Conservation (phyloP, 2,888 invertebrate genomes). For the Dysmachus trigonus region DNA sequence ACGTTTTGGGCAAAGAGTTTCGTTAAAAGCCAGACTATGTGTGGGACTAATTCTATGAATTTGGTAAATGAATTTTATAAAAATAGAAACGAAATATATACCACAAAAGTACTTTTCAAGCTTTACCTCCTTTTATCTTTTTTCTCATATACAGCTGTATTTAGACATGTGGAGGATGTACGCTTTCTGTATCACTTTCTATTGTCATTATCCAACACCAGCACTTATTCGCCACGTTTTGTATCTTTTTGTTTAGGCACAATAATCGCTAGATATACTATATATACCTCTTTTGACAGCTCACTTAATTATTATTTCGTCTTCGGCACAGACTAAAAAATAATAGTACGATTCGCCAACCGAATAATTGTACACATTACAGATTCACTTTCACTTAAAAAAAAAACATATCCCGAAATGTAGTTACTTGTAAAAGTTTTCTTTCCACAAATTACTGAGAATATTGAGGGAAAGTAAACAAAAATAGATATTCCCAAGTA, state of each 20-base stretch:
- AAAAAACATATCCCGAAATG: not conserved
- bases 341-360: not conserved
- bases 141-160: not conserved
- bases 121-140: not conserved
- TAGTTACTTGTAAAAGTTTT: not conserved
- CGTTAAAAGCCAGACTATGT: not conserved
- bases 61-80: not conserved
- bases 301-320: not conserved
- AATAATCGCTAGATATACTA: not conserved
- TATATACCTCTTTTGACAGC: not conserved
- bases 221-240: not conserved
- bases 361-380: not conserved
- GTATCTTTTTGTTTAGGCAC: not conserved
- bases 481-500: not conserved
- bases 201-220: slow-evolving; percentile 5
- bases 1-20: not conserved
- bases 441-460: not conserved
- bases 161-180: not conserved
- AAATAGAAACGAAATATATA: not conserved
- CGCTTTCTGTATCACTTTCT: not conserved
- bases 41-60: not conserved
- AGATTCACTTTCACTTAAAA: not conserved
- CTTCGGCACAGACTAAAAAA: not conserved
- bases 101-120: not conserved
- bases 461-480: not conserved